Conservation (phyloP, 2,888 invertebrate genomes). For the Drosophila colorata region DNA sequence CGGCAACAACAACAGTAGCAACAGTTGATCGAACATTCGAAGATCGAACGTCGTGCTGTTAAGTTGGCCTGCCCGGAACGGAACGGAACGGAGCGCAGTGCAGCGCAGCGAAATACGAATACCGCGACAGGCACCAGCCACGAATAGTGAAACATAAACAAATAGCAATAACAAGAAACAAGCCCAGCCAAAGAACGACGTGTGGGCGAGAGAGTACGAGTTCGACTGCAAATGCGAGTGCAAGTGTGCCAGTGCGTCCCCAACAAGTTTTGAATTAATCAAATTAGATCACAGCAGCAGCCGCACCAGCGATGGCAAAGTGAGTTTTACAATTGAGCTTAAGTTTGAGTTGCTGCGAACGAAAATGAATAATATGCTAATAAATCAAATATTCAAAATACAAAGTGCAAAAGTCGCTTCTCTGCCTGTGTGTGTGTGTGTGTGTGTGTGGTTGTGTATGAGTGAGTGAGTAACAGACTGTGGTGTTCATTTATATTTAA, state of each 20-base stretch:
- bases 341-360: constrained; percentile 37
- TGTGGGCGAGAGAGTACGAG: constrained; percentile 47
- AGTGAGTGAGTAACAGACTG: constrained; percentile 4
- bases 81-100: constrained; percentile 44
- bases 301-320: constrained; percentile 41
- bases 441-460: constrained; percentile 11
- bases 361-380: constrained; percentile 67
- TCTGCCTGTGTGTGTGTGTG: background rate
- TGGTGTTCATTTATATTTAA: constrained; percentile 36
- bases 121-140: constrained; percentile 43
- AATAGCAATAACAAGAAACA: constrained; percentile 56
- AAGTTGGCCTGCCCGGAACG: constrained; percentile 65
- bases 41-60: constrained; percentile 74
- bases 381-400: constrained; percentile 59
- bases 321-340: constrained; percentile 49
- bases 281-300: constrained; percentile 68
- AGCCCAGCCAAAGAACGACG: constrained; percentile 34
- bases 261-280: constrained; percentile 76
- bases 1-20: constrained; percentile 63
- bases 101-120: constrained; percentile 34
- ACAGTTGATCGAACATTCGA: constrained; percentile 70
- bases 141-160: constrained; percentile 52
- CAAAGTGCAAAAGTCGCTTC: constrained; percentile 65
- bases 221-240: constrained; percentile 31
- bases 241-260: constrained; percentile 57